Base-by-base conservation (phyloP, 2,888 invertebrate species). In the Callinectes sapidus region DNA sequence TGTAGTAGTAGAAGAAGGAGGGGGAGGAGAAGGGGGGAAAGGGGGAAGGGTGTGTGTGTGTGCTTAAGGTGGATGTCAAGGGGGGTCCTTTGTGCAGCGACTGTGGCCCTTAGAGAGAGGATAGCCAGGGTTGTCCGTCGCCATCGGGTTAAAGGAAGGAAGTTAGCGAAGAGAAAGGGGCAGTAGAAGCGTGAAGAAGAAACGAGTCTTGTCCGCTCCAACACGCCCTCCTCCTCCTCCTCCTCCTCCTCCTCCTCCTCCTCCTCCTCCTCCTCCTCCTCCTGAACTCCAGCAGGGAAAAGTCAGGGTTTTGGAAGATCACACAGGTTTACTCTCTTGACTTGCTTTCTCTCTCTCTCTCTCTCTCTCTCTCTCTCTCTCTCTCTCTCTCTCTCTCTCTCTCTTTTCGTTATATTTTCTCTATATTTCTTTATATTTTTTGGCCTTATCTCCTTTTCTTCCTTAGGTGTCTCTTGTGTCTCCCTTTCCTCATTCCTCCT, bases 201-300 rank as follows among this genome's bases (percentile, higher is more conserved):
- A 48, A 48, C 81, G 35, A 8, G 35, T 81, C 35, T 13, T 81
- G 81, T 81, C 32, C 35, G 81, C 81, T 35, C 18, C 35, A 81
- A 81, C 81, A 81, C 81, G 81, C 35, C 81, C 81, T 35, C 77
- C 77, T 28, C 77, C 18, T n/a, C n/a, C n/a, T n/a, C n/a, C n/a
- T n/a, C n/a, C 10, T 32, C 81, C 77, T 81, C 81, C 81, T 81
- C 81, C 81, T 81, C 81, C 81, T 81, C 81, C 81, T 48, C 48
- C 54, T 87, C 48, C 87, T 87, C 48, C 48, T 87, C 87, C 87
- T 87, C 87, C 87, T 87, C 48, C 54, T 87, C 87, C 87, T 48
- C 48, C 71, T 28, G 6, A 13, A n/a, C 71, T n/a, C 71, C 71
- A 71, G 71, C 71, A 71, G 71, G 61, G 71, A 71, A 71, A 71